These are phyloP conservation scores for Pipistrellus pipistrellus DNA, from an alignment of 2,797 vertebrate genomes.

Conservation along the genomic window DNA sequence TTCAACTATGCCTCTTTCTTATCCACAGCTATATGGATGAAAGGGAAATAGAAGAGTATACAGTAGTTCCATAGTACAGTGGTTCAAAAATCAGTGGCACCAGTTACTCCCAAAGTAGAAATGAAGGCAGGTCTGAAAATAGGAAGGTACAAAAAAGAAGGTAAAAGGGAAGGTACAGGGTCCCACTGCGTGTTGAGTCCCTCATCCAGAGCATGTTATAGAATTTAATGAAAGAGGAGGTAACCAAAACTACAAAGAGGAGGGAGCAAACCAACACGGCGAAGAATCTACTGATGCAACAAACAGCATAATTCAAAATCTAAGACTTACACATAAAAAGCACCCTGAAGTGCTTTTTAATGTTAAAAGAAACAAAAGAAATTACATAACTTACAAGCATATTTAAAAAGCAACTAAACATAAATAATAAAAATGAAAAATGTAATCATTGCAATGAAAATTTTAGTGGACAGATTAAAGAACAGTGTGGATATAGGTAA, in stretches of 20 bases:
- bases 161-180: not conserved
- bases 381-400: not conserved
- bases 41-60: not conserved
- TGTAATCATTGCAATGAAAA: not conserved
- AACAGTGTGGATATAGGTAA: not conserved
- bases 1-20: not conserved
- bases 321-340: not conserved
- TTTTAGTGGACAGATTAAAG: not conserved
- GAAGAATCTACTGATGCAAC: not conserved
- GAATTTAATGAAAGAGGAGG: not conserved
- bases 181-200: not conserved
- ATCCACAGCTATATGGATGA: not conserved
- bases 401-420: conserved; percentile 8
- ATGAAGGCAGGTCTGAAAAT: not conserved
- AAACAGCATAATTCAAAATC: not conserved
- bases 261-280: not conserved
- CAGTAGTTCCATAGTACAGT: not conserved
- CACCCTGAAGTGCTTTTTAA: not conserved
- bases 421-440: conserved; percentile 24
- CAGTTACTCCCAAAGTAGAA: not conserved
- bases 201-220: not conserved
- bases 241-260: not conserved
- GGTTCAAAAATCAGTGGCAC: not conserved
- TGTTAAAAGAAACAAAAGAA: not conserved
- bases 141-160: not conserved